Evolutionary conservation across 2,797 vertebrate species (phyloP).

Genomic region (Macropus fuliginosus): DNA sequence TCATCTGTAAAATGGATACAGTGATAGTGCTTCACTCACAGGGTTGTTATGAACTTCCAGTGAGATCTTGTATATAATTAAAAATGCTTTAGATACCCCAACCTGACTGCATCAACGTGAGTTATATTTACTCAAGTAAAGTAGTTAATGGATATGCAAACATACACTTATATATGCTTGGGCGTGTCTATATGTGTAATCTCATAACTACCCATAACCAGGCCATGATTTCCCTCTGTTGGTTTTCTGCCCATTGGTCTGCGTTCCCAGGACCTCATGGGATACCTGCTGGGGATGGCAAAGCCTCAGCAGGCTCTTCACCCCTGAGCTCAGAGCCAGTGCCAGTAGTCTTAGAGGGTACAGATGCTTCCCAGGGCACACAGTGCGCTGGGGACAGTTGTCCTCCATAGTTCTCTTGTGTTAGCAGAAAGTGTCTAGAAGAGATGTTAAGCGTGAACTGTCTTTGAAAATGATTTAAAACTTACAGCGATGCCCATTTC

Average conservation of each 20-base stretch:
- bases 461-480: neutral
- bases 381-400: neutral
- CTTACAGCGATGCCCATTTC: neutral
- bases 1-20: neutral
- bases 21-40: neutral
- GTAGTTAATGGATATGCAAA: neutral
- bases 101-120: no score
- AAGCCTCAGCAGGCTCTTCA: no score
- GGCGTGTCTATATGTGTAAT: neutral
- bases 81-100: neutral
- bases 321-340: no score
- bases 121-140: neutral
- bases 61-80: neutral
- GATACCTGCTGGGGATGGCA: no score
- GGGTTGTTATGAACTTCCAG: neutral
- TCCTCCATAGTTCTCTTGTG: neutral
- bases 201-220: no score
- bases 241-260: neutral
- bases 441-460: neutral
- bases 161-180: neutral
- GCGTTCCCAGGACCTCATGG: neutral
- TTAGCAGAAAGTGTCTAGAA: neutral
- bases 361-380: neutral
- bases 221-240: no score
- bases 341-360: no score